These are phyloP conservation scores for Macrobrachium nipponense DNA, from an alignment of 1,140 invertebrate species.

Conservation along the genomic window DNA sequence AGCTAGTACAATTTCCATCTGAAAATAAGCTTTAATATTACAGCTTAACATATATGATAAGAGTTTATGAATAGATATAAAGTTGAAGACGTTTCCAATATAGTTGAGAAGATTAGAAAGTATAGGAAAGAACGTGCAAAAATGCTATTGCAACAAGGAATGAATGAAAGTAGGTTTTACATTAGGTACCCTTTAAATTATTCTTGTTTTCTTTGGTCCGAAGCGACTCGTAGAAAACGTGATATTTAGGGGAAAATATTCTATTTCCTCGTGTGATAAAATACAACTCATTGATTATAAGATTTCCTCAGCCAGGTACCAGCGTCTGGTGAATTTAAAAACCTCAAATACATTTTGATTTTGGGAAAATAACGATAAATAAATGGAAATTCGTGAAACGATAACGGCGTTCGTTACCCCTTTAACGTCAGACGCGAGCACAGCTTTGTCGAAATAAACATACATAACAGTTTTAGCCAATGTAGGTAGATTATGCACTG, in stretches of 20 bases:
- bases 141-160: constrained; percentile 27
- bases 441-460: background rate
- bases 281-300: too few species aligned
- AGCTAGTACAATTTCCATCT: constrained; percentile 53
- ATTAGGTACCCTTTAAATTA: background rate
- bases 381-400: background rate
- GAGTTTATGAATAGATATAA: constrained; percentile 28
- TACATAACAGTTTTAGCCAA: background rate
- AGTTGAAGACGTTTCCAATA: constrained; percentile 19
- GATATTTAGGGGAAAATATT: too few species aligned
- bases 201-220: background rate
- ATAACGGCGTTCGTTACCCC: background rate
- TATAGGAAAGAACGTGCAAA: constrained; percentile 22
- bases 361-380: background rate
- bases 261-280: too few species aligned
- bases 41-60: constrained; percentile 49
- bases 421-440: background rate
- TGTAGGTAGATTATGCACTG: background rate
- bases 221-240: background rate
- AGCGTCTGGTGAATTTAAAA: background rate
- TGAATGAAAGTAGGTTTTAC: constrained; percentile 1
- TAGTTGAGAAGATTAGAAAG: constrained; percentile 7
- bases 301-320: too few species aligned
- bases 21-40: constrained; percentile 50
- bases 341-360: background rate